Evolutionary conservation across 2,113 vertebrate genomes (phyloP).

Genomic region (Dasypus novemcinctus): DNA sequence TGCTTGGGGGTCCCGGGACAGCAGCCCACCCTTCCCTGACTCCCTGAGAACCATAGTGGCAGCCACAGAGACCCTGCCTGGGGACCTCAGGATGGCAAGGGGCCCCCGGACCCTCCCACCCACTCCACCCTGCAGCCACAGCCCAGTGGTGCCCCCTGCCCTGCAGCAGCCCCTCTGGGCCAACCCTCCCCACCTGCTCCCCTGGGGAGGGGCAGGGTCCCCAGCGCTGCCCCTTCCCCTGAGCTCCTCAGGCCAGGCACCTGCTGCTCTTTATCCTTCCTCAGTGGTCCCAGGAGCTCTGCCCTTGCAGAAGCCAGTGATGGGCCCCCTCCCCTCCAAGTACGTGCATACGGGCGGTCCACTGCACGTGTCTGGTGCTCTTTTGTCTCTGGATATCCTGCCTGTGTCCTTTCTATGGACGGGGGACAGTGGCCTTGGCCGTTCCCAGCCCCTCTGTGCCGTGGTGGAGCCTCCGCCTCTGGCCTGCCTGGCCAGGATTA

Average conservation of each 20-base stretch:
- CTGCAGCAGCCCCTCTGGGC: too few relatives aligned
- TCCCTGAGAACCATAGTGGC: background rate
- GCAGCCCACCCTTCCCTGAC: background rate
- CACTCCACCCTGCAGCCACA: background rate
- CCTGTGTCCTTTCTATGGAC: background rate
- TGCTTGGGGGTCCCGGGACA: background rate
- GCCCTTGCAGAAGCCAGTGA: background rate
- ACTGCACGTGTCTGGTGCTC: too few relatives aligned
- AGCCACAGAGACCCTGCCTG: background rate
- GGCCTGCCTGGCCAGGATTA: slow-evolving; percentile 71
- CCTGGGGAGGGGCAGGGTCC: background rate
- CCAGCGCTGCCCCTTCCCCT: background rate
- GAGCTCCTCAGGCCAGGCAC: background rate
- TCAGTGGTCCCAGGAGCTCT: background rate
- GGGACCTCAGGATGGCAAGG: background rate
- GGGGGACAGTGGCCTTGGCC: background rate
- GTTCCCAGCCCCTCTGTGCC: background rate
- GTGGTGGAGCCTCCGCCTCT: slow-evolving; percentile 41
- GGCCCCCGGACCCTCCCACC: background rate
- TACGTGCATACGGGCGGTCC: accelerated
- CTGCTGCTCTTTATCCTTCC: background rate
- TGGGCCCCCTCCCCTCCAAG: background rate
- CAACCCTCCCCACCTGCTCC: background rate
- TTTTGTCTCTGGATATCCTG: background rate
- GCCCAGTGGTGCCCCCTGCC: background rate